Percentiles rank a stretch among this genome's conserved stretches.
Evolutionary conservation across 2,888 invertebrate species (phyloP).

Genomic region (Lycophotia porphyrea): DNA sequence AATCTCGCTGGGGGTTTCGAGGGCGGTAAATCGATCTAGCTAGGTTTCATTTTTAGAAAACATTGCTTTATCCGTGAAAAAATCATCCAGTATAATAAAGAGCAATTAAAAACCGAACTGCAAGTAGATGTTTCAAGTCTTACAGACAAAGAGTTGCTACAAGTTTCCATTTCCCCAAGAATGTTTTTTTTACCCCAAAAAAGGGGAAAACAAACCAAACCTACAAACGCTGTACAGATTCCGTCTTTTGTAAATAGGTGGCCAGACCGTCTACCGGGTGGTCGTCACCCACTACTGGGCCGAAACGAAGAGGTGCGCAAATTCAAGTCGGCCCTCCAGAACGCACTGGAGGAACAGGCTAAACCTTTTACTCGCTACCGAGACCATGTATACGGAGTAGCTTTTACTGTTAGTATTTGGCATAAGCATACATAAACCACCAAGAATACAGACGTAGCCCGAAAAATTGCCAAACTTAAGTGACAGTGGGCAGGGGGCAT

Average conservation of each 20-base stretch:
- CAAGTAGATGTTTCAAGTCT: neutral
- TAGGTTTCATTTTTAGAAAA: no score
- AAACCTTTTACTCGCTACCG: constrained; percentile 74
- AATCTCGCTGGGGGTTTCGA: no score
- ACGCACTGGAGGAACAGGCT: constrained; percentile 73
- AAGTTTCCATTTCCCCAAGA: neutral
- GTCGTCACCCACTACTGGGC: constrained; percentile 87
- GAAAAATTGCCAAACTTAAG: no score
- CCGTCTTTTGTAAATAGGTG: constrained; percentile 62
- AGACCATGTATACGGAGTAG: constrained; percentile 76
- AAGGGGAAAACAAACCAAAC: neutral
- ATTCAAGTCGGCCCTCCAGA: constrained; percentile 71
- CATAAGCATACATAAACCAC: neutral
- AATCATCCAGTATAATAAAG: no score
- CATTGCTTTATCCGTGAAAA: no score
- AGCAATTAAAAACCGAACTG: neutral
- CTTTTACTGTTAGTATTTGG: constrained; percentile 60
- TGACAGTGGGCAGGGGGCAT: no score
- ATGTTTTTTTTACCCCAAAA: neutral
- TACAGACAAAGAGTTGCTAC: neutral
- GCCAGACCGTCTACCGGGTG: constrained; percentile 64
- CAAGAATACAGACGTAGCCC: no score
- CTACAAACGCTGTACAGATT: neutral
- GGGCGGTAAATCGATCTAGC: no score
- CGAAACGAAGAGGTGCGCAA: constrained; percentile 83